Evolutionary conservation across 2,113 vertebrate species (phyloP).

Genomic region (Saguinus imperator): DNA sequence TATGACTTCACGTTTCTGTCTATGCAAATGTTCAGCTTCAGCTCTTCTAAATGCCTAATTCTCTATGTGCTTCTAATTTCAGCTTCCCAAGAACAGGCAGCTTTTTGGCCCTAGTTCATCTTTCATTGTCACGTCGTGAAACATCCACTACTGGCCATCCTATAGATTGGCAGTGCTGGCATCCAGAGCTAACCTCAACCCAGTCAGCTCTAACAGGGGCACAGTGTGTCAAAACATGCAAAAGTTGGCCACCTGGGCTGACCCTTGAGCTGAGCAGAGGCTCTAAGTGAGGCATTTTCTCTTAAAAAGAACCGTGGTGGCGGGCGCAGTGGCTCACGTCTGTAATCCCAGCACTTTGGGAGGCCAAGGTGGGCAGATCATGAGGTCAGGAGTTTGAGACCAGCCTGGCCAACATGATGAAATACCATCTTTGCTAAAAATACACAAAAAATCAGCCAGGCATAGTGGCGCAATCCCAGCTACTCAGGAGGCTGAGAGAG

Average conservation of each 20-base stretch:
- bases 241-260: background rate
- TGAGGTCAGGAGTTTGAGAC: too few relatives aligned
- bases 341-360: too few relatives aligned
- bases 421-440: too few relatives aligned
- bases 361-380: too few relatives aligned
- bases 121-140: background rate
- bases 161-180: background rate
- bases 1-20: background rate
- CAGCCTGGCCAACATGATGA: too few relatives aligned
- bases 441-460: too few relatives aligned
- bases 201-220: background rate
- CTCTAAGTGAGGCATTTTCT: background rate
- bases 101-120: background rate
- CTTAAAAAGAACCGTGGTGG: background rate
- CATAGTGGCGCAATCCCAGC: too few relatives aligned
- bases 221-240: background rate
- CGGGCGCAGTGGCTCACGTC: accelerated
- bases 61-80: background rate
- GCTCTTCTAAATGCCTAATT: background rate
- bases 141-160: background rate
- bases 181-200: background rate
- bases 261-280: background rate
- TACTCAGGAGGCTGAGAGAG: too few relatives aligned
- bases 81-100: background rate
- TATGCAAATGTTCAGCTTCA: background rate